A percentile compares a stretch with the other conserved stretches of the same genome.
Conservation (phyloP, 2,888 invertebrate species). For the Lepetodrilus schrolli region DNA sequence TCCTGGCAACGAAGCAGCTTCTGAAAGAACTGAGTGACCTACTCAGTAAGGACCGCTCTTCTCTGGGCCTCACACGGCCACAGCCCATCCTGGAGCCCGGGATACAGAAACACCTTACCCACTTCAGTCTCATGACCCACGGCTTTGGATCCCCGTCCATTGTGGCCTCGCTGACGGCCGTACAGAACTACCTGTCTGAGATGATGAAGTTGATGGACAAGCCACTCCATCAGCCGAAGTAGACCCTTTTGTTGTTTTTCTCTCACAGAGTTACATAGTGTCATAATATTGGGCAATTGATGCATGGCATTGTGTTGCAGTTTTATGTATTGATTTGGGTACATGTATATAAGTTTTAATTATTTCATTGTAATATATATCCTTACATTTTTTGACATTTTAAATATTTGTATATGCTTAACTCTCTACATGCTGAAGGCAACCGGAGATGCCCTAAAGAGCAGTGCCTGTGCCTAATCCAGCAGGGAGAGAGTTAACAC, state of each 20-base stretch:
- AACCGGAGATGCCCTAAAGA: no score
- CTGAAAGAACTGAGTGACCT: slow-evolving; percentile 98
- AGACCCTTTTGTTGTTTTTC: no score
- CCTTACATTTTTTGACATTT: no score
- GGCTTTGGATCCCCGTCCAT: slow-evolving; percentile 98
- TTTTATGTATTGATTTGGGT: background rate
- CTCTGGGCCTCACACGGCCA: slow-evolving; percentile 94
- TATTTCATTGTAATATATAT: no score
- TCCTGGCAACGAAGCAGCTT: slow-evolving; percentile 93
- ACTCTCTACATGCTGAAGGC: no score
- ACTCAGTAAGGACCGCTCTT: slow-evolving; percentile 95
- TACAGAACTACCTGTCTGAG: slow-evolving; percentile 96
- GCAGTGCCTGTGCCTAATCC: no score
- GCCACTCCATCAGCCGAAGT: no score
- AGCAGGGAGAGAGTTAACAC: no score
- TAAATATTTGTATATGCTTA: no score
- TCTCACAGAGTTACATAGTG: no score
- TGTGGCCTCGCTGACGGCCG: slow-evolving; percentile 94
- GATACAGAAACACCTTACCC: slow-evolving; percentile 95
- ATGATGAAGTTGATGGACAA: slow-evolving; percentile 96
- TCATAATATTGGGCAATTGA: no score
- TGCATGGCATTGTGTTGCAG: no score
- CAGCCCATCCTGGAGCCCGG: slow-evolving; percentile 93
- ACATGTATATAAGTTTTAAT: slow-evolving; percentile 19
- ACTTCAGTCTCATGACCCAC: slow-evolving; percentile 97